These are phyloP conservation scores for Acanthurus lineatus DNA, from an alignment of 2,797 vertebrate genomes.

Conservation along the genomic window DNA sequence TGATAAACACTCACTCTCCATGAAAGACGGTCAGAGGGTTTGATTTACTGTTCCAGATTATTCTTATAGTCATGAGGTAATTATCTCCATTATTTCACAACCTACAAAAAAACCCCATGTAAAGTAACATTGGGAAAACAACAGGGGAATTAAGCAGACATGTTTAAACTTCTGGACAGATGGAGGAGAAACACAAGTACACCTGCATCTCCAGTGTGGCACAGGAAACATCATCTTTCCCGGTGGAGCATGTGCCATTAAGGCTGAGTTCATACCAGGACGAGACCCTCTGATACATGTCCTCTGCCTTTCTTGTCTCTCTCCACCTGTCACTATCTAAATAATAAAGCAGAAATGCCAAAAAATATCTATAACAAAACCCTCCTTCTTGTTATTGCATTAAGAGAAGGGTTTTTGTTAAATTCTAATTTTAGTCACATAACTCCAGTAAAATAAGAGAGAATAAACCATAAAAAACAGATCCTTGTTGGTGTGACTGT, in stretches of 20 bases:
- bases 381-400: slow-evolving; percentile 5
- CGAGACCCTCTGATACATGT: too few species aligned
- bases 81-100: slow-evolving; percentile 38
- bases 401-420: slow-evolving; percentile 3
- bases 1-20: slow-evolving; percentile 48
- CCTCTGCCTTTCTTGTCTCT: too few species aligned
- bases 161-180: slow-evolving; percentile 5
- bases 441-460: slow-evolving; percentile 1
- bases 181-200: neutral
- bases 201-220: slow-evolving; percentile 8
- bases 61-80: neutral
- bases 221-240: neutral
- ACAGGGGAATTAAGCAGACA: neutral
- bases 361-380: neutral
- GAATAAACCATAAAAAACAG: neutral
- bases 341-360: too few species aligned
- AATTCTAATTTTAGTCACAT: slow-evolving; percentile 16
- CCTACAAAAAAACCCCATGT: neutral
- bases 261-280: too few species aligned
- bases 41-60: neutral
- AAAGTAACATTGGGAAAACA: neutral
- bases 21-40: slow-evolving; percentile 10
- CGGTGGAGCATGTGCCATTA: too few species aligned
- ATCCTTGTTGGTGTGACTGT: neutral
- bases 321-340: too few species aligned